Percentiles rank a stretch among this genome's conserved stretches.
phyloP scores from a whole-genome alignment of 2,797 vertebrate genomes.

The Zonotrichia albicollis region DNA sequence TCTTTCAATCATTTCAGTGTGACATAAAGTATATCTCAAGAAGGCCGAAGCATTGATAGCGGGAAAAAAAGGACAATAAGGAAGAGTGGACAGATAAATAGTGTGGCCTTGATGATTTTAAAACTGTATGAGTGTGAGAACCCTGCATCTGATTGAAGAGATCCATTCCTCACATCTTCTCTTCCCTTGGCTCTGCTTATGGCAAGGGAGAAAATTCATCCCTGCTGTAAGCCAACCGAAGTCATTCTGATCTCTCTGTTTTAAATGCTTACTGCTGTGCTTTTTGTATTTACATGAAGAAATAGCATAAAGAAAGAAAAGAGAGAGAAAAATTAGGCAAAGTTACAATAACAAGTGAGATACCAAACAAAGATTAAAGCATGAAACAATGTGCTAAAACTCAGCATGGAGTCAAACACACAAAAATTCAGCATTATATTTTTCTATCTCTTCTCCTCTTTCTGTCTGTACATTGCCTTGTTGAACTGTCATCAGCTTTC shows the following conservation, averaged over 20 bases:
- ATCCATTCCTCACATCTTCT: neutral
- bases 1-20: neutral
- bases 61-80: neutral
- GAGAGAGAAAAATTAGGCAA: neutral
- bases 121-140: neutral
- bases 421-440: neutral
- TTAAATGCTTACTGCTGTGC: slow-evolving; percentile 50
- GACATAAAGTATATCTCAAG: neutral
- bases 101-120: neutral
- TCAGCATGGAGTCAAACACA: neutral
- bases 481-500: neutral
- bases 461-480: neutral
- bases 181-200: neutral
- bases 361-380: slow-evolving; percentile 25
- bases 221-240: slow-evolving; percentile 36
- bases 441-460: neutral
- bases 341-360: slow-evolving; percentile 53
- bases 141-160: slow-evolving; percentile 35
- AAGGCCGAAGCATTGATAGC: neutral
- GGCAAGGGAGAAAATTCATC: slow-evolving; percentile 1
- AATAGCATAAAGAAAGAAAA: slow-evolving; percentile 4
- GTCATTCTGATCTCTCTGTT: neutral
- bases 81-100: neutral
- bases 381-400: neutral
- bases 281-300: slow-evolving; percentile 31